Conservation (phyloP, 2,888 invertebrate species). For the Miltochrista miniata region DNA sequence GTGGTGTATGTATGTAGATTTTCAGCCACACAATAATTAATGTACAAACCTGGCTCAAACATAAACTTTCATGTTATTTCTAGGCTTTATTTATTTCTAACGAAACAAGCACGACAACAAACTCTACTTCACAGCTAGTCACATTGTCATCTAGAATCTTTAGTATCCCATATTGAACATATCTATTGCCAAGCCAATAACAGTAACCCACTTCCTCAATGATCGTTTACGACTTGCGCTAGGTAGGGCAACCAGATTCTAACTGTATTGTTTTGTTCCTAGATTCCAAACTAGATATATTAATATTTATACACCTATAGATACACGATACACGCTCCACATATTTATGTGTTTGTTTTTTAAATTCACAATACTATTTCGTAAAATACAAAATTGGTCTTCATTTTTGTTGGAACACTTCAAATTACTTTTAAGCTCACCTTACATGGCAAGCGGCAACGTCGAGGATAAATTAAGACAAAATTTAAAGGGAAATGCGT, state of each 20-base stretch:
- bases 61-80: neutral
- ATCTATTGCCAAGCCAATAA: constrained; percentile 5
- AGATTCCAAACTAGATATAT: neutral
- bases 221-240: constrained; percentile 4
- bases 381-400: neutral
- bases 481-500: constrained; percentile 54
- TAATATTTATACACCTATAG: neutral
- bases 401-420: constrained; percentile 32
- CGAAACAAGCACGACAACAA: no score
- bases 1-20: no score
- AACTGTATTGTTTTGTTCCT: neutral
- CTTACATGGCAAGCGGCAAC: constrained; percentile 32
- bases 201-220: constrained; percentile 7
- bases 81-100: no score
- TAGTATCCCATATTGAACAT: neutral
- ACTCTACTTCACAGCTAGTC: no score
- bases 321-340: no score
- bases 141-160: neutral
- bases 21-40: no score
- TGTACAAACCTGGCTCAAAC: neutral
- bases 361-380: neutral
- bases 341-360: neutral
- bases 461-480: constrained; percentile 45
- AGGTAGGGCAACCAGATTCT: constrained; percentile 1
- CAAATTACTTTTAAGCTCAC: constrained; percentile 34